Evolutionary conservation across 1,140 invertebrate genomes (phyloP).

Genomic region (Nixonia krombeini): DNA sequence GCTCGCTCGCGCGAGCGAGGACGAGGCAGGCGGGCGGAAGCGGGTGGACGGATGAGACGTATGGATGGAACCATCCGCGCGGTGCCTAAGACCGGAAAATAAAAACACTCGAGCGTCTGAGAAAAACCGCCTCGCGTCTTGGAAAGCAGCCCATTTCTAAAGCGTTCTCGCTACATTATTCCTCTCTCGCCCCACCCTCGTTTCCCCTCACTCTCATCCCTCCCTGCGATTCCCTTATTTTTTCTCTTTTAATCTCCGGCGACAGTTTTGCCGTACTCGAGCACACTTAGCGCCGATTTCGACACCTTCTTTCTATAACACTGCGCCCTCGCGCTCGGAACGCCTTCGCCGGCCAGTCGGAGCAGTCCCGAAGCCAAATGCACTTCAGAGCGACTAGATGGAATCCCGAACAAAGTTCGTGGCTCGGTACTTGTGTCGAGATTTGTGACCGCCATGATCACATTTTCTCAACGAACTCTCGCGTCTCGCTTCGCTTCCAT

Average conservation of each 20-base stretch:
- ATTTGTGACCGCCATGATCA: conserved; percentile 24
- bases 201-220: no score
- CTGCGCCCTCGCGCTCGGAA: no score
- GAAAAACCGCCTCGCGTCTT: conserved; percentile 38
- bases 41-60: conserved; percentile 34
- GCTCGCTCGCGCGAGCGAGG: conserved; percentile 47
- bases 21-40: no score
- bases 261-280: no score
- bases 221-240: no score
- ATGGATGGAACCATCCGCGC: conserved; percentile 34
- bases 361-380: conserved; percentile 28
- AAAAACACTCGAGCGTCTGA: conserved; percentile 45
- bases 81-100: conserved; percentile 49
- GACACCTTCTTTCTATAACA: no score
- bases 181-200: conserved; percentile 16
- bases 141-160: conserved; percentile 39
- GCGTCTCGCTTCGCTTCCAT: conserved; percentile 15
- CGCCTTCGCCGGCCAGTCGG: background rate
- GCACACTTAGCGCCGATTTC: no score
- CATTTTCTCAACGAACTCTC: conserved; percentile 21
- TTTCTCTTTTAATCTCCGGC: conserved; percentile 13
- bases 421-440: conserved; percentile 32
- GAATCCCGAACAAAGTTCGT: conserved; percentile 21
- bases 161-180: conserved; percentile 54
- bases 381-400: conserved; percentile 24